phyloP scores from a whole-genome alignment of 2,797 vertebrate species.

The Spea hammondii region DNA sequence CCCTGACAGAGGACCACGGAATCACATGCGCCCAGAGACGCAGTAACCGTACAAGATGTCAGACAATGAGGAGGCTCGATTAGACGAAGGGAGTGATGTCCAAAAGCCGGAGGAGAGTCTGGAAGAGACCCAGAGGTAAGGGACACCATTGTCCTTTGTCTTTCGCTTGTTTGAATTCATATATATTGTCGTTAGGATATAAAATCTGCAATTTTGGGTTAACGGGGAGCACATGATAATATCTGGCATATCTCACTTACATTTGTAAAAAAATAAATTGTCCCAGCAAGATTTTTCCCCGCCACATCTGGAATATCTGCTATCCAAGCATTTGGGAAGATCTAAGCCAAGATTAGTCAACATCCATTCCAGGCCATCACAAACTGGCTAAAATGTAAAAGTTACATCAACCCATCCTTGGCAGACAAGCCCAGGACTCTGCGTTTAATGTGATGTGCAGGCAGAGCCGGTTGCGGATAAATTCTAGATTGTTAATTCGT shows the following conservation, averaged over 20 bases:
- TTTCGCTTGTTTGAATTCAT: too few species aligned
- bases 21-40: neutral
- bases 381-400: neutral
- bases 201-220: too few species aligned
- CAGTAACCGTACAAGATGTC: constrained; percentile 40
- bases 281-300: neutral
- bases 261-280: neutral
- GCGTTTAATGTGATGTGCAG: neutral
- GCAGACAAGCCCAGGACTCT: too few species aligned
- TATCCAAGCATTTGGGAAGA: neutral
- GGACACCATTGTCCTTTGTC: neutral
- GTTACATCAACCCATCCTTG: too few species aligned
- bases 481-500: too few species aligned
- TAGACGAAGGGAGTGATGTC: constrained; percentile 17
- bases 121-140: constrained; percentile 12
- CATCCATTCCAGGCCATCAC: neutral
- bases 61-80: constrained; percentile 35
- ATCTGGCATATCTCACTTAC: neutral
- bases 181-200: too few species aligned
- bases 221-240: neutral
- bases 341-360: neutral
- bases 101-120: neutral
- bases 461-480: neutral
- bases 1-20: constrained; percentile 16
- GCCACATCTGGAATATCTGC: constrained; percentile 5